phyloP scores from a whole-genome alignment of 2,888 invertebrate genomes.

The Mystacides longicornis region DNA sequence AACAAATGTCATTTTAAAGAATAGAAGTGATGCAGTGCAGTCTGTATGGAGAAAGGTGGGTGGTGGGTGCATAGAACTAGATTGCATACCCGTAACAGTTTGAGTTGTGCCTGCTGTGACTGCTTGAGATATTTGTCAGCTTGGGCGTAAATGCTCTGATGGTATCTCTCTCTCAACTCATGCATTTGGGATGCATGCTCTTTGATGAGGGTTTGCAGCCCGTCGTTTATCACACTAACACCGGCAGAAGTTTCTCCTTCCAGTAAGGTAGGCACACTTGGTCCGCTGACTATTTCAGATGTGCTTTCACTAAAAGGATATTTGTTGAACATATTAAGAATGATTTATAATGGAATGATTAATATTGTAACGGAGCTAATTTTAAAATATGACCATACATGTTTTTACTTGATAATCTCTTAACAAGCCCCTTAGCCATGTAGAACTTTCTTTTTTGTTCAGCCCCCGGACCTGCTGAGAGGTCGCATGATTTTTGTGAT shows the following conservation, averaged over 20 bases:
- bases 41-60: too few species aligned
- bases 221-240: slow-evolving; percentile 28
- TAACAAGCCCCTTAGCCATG: slow-evolving; percentile 66
- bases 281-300: slow-evolving; percentile 11
- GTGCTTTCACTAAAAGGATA: slow-evolving; percentile 7
- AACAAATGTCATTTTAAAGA: too few species aligned
- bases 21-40: too few species aligned
- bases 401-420: slow-evolving; percentile 69
- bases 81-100: slow-evolving; percentile 54
- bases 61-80: too few species aligned
- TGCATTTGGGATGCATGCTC: slow-evolving; percentile 66
- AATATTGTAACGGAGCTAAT: background rate
- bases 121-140: slow-evolving; percentile 74
- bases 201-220: slow-evolving; percentile 44
- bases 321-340: background rate
- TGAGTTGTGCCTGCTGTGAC: slow-evolving; percentile 75
- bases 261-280: slow-evolving; percentile 43
- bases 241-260: slow-evolving; percentile 26
- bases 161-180: slow-evolving; percentile 76
- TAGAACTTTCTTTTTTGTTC: slow-evolving; percentile 64
- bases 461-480: slow-evolving; percentile 36
- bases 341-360: background rate
- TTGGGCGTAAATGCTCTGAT: slow-evolving; percentile 66
- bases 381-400: slow-evolving; percentile 54
- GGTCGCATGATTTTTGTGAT: slow-evolving; percentile 52